These are phyloP conservation scores for Cerastoderma edule DNA, from an alignment of 2,888 invertebrate species.

Conservation along the genomic window DNA sequence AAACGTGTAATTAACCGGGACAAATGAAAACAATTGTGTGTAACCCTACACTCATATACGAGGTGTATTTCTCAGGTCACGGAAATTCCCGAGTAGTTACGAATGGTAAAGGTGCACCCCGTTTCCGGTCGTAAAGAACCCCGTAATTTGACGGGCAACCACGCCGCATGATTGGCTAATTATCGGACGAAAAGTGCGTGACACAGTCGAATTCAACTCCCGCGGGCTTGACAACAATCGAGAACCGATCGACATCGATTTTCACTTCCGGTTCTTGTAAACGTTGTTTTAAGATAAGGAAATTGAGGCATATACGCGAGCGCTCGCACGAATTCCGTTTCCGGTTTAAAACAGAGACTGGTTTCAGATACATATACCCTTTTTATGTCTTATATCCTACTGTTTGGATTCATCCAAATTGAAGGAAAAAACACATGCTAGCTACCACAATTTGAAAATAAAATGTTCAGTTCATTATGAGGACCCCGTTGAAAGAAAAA, in stretches of 20 bases:
- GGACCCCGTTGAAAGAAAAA: too few relatives aligned
- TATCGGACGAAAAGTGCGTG: constrained; percentile 17
- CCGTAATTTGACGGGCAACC: constrained; percentile 18
- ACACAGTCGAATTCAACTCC: constrained; percentile 12
- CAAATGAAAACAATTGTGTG: too few relatives aligned
- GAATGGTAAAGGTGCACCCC: constrained; percentile 24
- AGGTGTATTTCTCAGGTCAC: too few relatives aligned
- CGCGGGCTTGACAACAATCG: constrained; percentile 15
- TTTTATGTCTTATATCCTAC: too few relatives aligned
- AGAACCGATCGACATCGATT: constrained; percentile 19
- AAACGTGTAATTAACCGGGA: too few relatives aligned
- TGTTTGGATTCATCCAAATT: too few relatives aligned
- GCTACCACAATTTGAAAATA: too few relatives aligned
- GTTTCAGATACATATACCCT: too few relatives aligned
- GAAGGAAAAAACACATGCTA: too few relatives aligned
- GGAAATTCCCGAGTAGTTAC: too few relatives aligned
- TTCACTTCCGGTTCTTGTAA: constrained; percentile 16
- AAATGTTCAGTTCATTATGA: too few relatives aligned
- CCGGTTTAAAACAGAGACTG: not conserved
- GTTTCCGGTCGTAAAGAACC: constrained; percentile 24
- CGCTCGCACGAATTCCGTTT: not conserved
- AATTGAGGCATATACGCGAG: constrained; percentile 9
- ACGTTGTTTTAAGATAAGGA: constrained; percentile 13
- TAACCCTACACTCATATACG: too few relatives aligned
- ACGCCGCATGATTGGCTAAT: not conserved